Conservation (phyloP, 2,113 vertebrate species). For the Nansenia antarctica region DNA sequence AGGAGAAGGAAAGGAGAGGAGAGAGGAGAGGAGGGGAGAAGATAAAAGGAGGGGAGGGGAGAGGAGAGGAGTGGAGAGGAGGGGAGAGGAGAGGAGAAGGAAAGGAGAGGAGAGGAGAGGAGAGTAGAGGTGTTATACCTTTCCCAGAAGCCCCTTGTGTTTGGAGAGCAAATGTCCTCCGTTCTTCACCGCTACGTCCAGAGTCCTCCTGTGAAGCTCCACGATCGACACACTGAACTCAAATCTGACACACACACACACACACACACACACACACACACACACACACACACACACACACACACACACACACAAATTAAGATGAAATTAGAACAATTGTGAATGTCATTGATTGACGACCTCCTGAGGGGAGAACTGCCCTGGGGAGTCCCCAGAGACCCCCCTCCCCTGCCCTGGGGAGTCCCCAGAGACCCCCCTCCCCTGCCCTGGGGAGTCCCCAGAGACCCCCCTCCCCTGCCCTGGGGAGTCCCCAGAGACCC, state of each 20-base stretch:
- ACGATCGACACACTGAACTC: conserved; percentile 90
- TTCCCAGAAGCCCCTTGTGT: conserved; percentile 96
- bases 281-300: too few relatives aligned
- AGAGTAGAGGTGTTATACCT: conserved; percentile 68
- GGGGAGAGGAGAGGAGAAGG: background rate
- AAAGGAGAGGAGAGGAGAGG: background rate
- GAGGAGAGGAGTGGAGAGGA: background rate
- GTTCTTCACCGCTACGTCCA: conserved; percentile 97
- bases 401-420: too few relatives aligned
- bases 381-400: too few relatives aligned
- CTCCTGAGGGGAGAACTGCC: too few relatives aligned
- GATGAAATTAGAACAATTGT: too few relatives aligned
- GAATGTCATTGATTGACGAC: too few relatives aligned
- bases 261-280: conserved; percentile 3
- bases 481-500: too few relatives aligned
- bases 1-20: background rate
- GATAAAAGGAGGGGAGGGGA: background rate
- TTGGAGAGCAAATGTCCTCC: conserved; percentile 92
- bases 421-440: too few relatives aligned
- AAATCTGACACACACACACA: conserved; percentile 75
- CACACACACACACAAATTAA: background rate
- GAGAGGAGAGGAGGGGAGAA: background rate
- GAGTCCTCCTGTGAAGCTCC: conserved; percentile 86
- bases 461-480: too few relatives aligned
- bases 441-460: too few relatives aligned